These are phyloP conservation scores for Gymnocephalus cernua DNA, from an alignment of 2,113 vertebrate species.

Conservation along the genomic window DNA sequence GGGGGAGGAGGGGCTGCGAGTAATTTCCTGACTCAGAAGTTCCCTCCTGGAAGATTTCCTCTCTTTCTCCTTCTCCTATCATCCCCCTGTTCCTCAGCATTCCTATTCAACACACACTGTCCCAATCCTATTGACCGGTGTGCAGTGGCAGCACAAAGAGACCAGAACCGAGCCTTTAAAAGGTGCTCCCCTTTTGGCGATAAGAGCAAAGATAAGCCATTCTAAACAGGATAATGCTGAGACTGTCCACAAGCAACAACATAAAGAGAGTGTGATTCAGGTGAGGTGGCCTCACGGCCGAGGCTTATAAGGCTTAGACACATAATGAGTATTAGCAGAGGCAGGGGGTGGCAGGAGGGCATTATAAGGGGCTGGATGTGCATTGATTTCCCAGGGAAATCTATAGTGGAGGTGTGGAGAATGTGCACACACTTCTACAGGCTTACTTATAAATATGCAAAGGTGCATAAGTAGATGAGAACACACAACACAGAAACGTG, in stretches of 20 bases:
- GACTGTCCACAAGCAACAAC: slow-evolving; percentile 33
- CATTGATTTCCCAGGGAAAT: slow-evolving; percentile 49
- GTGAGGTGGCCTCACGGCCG: slow-evolving; percentile 25
- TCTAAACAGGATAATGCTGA: slow-evolving; percentile 46
- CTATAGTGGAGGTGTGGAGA: slow-evolving; percentile 29
- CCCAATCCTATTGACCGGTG: slow-evolving; percentile 65
- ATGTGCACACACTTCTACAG: slow-evolving; percentile 8
- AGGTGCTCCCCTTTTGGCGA: no score
- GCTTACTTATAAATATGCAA: slow-evolving; percentile 24
- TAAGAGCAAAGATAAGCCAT: slow-evolving; percentile 65
- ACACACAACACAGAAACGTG: background rate
- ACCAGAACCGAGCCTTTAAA: slow-evolving; percentile 46
- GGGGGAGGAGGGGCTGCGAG: slow-evolving; percentile 21
- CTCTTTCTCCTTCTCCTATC: slow-evolving; percentile 28
- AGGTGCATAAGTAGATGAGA: slow-evolving; percentile 2
- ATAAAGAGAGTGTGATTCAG: slow-evolving; percentile 52
- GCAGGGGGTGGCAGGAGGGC: slow-evolving; percentile 27
- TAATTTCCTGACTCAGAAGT: slow-evolving; percentile 74
- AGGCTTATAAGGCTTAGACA: slow-evolving; percentile 54
- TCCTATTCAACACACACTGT: slow-evolving; percentile 63
- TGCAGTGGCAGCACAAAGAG: slow-evolving; percentile 52
- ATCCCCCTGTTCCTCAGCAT: slow-evolving; percentile 38
- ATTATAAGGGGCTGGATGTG: slow-evolving; percentile 36
- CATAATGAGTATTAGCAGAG: slow-evolving; percentile 56
- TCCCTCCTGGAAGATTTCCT: slow-evolving; percentile 68